phyloP scores from a whole-genome alignment of 2,888 invertebrate species.

The Papilio gigon region DNA sequence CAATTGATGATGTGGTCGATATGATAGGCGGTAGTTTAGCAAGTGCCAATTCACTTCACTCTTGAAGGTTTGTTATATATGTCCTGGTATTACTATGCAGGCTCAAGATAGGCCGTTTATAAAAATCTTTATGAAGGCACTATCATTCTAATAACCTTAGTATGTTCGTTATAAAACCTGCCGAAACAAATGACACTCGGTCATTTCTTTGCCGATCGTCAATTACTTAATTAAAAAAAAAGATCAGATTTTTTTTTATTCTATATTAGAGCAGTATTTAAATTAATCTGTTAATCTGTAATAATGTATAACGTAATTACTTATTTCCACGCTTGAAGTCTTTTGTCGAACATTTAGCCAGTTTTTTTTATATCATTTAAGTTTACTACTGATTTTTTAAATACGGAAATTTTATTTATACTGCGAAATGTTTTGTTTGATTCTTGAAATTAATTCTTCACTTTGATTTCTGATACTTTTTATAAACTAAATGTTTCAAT shows the following conservation, averaged over 20 bases:
- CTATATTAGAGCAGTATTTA: constrained; percentile 35
- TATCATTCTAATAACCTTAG: background rate
- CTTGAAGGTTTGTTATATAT: too few species aligned
- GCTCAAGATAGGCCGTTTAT: too few species aligned
- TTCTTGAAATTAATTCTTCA: too few species aligned
- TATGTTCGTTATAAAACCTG: background rate
- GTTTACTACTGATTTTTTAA: too few species aligned
- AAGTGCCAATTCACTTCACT: too few species aligned
- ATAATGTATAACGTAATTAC: constrained; percentile 37
- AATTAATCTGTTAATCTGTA: constrained; percentile 35
- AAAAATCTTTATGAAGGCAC: too few species aligned
- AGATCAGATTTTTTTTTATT: constrained; percentile 22
- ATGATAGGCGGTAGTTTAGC: too few species aligned
- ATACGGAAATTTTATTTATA: too few species aligned
- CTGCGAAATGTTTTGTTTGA: background rate
- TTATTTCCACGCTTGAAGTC: constrained; percentile 32
- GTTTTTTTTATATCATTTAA: background rate
- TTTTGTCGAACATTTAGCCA: background rate
- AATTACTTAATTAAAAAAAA: constrained; percentile 37
- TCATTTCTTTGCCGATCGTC: constrained; percentile 15
- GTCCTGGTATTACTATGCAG: too few species aligned
- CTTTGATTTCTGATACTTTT: too few species aligned
- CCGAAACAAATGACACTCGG: background rate
- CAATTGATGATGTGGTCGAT: too few species aligned
- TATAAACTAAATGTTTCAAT: background rate